These are phyloP conservation scores for Rhodinocichla rosea DNA, from an alignment of 2,113 vertebrate species.

Conservation along the genomic window DNA sequence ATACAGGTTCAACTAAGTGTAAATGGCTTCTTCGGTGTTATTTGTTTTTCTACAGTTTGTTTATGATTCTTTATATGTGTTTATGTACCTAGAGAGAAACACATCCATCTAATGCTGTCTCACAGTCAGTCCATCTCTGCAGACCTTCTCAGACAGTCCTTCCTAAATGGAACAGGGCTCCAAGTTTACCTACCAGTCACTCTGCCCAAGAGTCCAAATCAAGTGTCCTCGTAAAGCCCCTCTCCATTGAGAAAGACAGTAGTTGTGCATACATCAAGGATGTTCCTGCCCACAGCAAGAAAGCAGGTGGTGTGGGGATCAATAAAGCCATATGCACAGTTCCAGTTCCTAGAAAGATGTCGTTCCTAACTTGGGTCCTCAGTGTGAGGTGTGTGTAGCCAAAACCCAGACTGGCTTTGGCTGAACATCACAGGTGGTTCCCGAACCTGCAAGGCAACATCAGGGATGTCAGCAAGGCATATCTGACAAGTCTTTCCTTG, in stretches of 20 bases:
- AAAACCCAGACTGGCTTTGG: slow-evolving; percentile 18
- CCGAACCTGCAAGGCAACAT: not conserved
- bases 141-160: not conserved
- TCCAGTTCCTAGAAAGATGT: not conserved
- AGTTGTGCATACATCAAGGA: not conserved
- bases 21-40: not conserved
- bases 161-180: not conserved
- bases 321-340: not conserved
- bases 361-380: not conserved
- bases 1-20: not conserved
- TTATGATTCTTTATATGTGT: not conserved
- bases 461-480: slow-evolving; percentile 10
- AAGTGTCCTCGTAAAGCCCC: not conserved
- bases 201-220: not conserved
- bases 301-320: not conserved
- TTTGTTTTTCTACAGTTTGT: not conserved
- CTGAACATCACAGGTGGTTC: slow-evolving; percentile 14
- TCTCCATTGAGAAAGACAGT: not conserved
- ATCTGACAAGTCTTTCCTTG: slow-evolving; percentile 7
- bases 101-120: not conserved
- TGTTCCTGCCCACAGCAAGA: not conserved
- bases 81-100: not conserved
- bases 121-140: not conserved
- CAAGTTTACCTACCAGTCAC: not conserved
- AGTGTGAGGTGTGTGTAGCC: not conserved